These are phyloP conservation scores for Odontamblyopus rebecca DNA, from an alignment of 2,797 vertebrate species.

Conservation along the genomic window DNA sequence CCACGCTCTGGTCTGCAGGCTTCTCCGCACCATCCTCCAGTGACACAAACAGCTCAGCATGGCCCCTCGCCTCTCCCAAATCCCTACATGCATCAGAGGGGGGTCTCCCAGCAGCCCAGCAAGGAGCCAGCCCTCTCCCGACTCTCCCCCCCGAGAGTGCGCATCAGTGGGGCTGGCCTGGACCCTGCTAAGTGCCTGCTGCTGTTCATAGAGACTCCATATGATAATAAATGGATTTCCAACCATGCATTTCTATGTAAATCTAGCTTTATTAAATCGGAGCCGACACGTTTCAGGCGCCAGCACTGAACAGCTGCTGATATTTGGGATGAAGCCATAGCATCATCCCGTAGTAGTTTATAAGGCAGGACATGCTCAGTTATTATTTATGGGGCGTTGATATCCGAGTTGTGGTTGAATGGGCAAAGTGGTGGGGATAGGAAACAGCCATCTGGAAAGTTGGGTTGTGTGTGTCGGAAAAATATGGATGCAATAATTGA, in stretches of 20 bases:
- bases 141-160: conserved; percentile 72
- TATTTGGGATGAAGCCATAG: background rate
- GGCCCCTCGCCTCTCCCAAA: conserved; percentile 79
- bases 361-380: background rate
- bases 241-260: conserved; percentile 11
- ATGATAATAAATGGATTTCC: conserved; percentile 6
- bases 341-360: background rate
- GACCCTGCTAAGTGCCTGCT: conserved; percentile 81
- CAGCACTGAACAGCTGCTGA: conserved; percentile 12
- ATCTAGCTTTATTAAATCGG: conserved; percentile 8
- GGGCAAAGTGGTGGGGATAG: conserved; percentile 73
- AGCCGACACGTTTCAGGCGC: conserved; percentile 17
- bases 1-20: conserved; percentile 75
- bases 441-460: conserved; percentile 78
- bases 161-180: conserved; percentile 79
- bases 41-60: conserved; percentile 82
- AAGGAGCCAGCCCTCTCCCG: conserved; percentile 69
- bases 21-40: conserved; percentile 81
- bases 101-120: conserved; percentile 68
- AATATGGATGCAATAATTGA: too few species aligned
- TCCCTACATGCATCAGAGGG: conserved; percentile 74
- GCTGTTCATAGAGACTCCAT: conserved; percentile 65
- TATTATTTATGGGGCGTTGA: background rate
- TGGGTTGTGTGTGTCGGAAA: conserved; percentile 71
- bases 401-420: conserved; percentile 72